phyloP scores from a whole-genome alignment of 2,113 vertebrate genomes.

The Malurus cyaneus region DNA sequence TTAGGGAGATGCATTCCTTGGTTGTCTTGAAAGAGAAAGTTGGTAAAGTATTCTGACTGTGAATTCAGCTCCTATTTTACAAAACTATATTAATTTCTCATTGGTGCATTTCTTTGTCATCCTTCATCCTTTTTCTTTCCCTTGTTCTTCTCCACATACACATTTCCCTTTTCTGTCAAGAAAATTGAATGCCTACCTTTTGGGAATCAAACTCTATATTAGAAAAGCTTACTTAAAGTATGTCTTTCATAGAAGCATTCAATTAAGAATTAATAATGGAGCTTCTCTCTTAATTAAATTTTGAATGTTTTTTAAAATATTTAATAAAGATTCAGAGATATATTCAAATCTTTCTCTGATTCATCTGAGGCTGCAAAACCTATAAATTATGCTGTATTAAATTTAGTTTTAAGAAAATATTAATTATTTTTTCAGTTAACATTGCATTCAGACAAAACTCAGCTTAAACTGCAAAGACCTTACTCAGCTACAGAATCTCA shows the following conservation, averaged over 20 bases:
- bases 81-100: not conserved
- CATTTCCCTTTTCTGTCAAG: not conserved
- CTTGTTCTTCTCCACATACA: not conserved
- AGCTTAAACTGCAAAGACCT: not conserved
- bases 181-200: not conserved
- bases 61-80: not conserved
- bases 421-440: not conserved
- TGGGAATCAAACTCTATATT: not conserved
- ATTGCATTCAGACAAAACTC: not conserved
- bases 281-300: not conserved
- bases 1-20: not conserved
- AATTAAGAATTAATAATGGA: constrained; percentile 12
- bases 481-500: not conserved
- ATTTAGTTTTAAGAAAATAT: not conserved
- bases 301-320: not conserved
- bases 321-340: not conserved
- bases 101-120: not conserved
- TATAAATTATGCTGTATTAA: not conserved
- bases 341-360: not conserved
- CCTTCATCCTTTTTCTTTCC: not conserved
- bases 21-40: not conserved
- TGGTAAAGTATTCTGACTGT: not conserved
- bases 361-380: not conserved
- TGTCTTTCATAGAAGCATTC: not conserved
- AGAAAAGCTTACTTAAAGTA: not conserved